A percentile compares a stretch with the other conserved stretches of the same genome.
These are phyloP conservation scores for Hylaeus volcanicus DNA, from an alignment of 1,140 invertebrate species.

Conservation along the genomic window DNA sequence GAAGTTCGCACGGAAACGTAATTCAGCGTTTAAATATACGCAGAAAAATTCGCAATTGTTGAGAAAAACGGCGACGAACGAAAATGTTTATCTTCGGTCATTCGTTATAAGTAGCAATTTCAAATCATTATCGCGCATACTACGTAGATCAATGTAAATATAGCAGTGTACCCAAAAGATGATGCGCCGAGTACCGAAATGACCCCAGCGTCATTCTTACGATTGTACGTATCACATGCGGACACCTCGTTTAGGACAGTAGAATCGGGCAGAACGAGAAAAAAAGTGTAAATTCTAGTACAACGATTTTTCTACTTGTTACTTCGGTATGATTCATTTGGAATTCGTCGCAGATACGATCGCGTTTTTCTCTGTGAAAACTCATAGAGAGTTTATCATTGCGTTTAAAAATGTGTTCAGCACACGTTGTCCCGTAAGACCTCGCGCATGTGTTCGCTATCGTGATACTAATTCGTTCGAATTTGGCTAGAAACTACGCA, in stretches of 20 bases:
- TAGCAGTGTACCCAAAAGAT: slow-evolving; percentile 51
- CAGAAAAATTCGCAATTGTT: not conserved
- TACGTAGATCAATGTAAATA: slow-evolving; percentile 58
- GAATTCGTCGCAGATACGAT: not conserved
- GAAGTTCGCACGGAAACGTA: not conserved
- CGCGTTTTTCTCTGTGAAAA: slow-evolving; percentile 1
- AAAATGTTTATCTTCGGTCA: not conserved
- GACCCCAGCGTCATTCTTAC: slow-evolving; percentile 63
- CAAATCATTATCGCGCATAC: slow-evolving; percentile 48
- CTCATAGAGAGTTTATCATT: not conserved
- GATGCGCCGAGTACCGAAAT: slow-evolving; percentile 63
- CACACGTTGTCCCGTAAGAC: slow-evolving; percentile 42
- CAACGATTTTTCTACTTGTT: not conserved
- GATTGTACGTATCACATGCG: slow-evolving; percentile 41
- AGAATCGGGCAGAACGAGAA: slow-evolving; percentile 3
- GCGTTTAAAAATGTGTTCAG: slow-evolving; percentile 43
- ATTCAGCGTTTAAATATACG: not conserved
- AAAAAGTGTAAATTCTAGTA: slow-evolving; percentile 11
- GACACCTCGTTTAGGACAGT: slow-evolving; percentile 14
- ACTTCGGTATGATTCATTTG: not conserved
- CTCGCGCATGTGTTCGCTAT: slow-evolving; percentile 49
- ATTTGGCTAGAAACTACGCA: slow-evolving; percentile 17
- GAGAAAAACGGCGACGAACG: too few relatives aligned
- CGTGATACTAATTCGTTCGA: slow-evolving; percentile 1
- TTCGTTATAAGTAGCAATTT: not conserved